Percentiles rank a stretch among this genome's conserved stretches.
Evolutionary conservation across 2,888 invertebrate genomes (phyloP).

Genomic region (Campoletis raptor): DNA sequence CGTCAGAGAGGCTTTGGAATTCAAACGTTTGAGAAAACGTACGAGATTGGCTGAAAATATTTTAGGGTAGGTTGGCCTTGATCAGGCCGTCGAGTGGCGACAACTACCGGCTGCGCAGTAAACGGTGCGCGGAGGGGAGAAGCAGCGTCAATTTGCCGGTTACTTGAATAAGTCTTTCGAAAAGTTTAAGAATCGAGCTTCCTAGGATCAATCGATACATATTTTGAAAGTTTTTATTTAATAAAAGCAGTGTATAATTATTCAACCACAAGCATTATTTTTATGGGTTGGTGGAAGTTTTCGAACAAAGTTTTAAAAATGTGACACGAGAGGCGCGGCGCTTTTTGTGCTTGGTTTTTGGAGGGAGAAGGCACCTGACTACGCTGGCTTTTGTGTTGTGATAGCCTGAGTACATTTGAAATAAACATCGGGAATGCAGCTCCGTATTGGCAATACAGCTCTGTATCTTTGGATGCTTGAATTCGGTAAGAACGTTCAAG

Average conservation of each 20-base stretch:
- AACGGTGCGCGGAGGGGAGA: not conserved
- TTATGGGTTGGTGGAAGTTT: not conserved
- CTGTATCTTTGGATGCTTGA: too few species aligned
- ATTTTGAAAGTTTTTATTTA: not conserved
- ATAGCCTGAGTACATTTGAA: too few species aligned
- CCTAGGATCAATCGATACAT: not conserved
- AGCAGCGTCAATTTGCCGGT: not conserved
- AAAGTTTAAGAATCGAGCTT: not conserved
- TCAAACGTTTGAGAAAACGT: conserved; percentile 46
- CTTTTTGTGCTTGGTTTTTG: not conserved
- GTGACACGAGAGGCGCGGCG: not conserved
- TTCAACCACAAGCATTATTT: not conserved
- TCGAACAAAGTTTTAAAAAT: not conserved
- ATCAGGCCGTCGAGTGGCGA: not conserved
- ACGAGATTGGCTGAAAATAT: conserved; percentile 42
- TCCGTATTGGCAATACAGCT: too few species aligned
- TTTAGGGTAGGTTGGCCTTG: not conserved
- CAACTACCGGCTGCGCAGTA: not conserved
- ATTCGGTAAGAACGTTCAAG: too few species aligned
- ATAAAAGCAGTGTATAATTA: not conserved
- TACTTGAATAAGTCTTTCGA: not conserved
- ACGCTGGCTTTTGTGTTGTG: not conserved
- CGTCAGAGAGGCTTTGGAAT: conserved; percentile 60
- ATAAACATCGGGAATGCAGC: too few species aligned
- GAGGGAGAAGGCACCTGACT: not conserved